Evolutionary conservation across 2,113 vertebrate species (phyloP), one percentile per base, ranked within the genome.

Genomic region (Puntigrus tetrazona): DNA sequence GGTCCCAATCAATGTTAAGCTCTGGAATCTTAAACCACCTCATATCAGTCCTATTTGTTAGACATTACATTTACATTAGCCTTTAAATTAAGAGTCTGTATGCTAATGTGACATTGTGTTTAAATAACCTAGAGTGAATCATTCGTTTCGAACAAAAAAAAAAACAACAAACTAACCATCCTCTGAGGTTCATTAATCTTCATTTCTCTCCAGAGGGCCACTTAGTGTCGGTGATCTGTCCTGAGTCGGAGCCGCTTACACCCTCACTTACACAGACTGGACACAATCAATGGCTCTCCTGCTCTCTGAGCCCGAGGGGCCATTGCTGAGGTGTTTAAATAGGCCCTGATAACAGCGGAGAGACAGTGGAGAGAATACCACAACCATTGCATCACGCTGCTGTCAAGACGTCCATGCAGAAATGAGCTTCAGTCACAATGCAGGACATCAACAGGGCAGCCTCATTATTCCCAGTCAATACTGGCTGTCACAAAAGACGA

Each of bases 121-220:
- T 72, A 70, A 81, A 25, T 36, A 70, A 82, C 43, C 31, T 27
- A 16, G 22, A 82, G 65, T 55, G 45, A 70, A 70, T 82, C 43
- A 70, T 82, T 70, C 38, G 80, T 38, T 55, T 38, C 63, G 55
- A 55, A 78, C 83, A 7, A 38, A 70, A 74, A 61, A 27, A 79
- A 43, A 57, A 79, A 29, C n/a, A 80, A 80, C 78, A 82, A 70
- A 20, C 80, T 27, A 82, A 82, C 91, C 91, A 90, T 88, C 88
- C 90, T 91, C 91, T 91, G 89, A 90, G 92, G 92, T 93, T 93
- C 91, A 94, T 93, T 93, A 91, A 93, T 93, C 92, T 92, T 92
- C 90, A 93, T 93, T 92, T 92, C 90, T 89, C 92, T 92, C 87
- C 90, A 89, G 89, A 86, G 91, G 85, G 75, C 90, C 92, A 92